phyloP scores from a whole-genome alignment of 2,888 invertebrate species.

The Pelosia muscerda region DNA sequence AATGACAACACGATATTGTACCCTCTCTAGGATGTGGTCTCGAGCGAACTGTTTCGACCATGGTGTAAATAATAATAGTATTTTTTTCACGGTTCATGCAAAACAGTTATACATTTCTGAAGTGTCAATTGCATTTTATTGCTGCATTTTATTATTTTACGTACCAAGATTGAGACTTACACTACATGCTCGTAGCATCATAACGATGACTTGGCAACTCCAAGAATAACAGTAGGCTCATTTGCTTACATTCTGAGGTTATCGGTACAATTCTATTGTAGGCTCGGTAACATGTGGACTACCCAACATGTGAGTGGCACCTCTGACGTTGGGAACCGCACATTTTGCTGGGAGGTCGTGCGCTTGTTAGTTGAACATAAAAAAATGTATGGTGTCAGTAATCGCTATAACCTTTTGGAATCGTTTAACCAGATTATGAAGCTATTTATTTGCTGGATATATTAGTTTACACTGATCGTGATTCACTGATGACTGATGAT shows the following conservation, averaged over 20 bases:
- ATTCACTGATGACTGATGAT: too few relatives aligned
- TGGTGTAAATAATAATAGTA: too few relatives aligned
- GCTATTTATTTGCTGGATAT: too few relatives aligned
- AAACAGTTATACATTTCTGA: too few relatives aligned
- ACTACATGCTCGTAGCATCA: not conserved
- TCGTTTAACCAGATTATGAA: too few relatives aligned
- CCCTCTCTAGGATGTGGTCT: too few relatives aligned
- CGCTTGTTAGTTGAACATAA: not conserved
- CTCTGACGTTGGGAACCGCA: not conserved
- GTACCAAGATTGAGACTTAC: not conserved
- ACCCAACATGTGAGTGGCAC: not conserved
- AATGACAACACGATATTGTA: too few relatives aligned
- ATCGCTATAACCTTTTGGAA: not conserved
- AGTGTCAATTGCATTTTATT: not conserved
- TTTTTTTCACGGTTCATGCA: not conserved
- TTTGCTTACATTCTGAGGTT: not conserved
- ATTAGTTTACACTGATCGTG: too few relatives aligned
- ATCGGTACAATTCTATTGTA: not conserved
- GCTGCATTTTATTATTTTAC: too few relatives aligned
- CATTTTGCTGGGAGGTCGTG: not conserved
- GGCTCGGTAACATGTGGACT: not conserved
- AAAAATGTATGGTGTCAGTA: not conserved
- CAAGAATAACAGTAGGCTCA: not conserved
- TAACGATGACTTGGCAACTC: conserved; percentile 1
- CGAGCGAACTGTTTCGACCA: too few relatives aligned